Percentiles rank a stretch among this genome's conserved stretches.
These are phyloP conservation scores for Drosophila neonasuta DNA, from an alignment of 2,888 invertebrate genomes.

Conservation along the genomic window DNA sequence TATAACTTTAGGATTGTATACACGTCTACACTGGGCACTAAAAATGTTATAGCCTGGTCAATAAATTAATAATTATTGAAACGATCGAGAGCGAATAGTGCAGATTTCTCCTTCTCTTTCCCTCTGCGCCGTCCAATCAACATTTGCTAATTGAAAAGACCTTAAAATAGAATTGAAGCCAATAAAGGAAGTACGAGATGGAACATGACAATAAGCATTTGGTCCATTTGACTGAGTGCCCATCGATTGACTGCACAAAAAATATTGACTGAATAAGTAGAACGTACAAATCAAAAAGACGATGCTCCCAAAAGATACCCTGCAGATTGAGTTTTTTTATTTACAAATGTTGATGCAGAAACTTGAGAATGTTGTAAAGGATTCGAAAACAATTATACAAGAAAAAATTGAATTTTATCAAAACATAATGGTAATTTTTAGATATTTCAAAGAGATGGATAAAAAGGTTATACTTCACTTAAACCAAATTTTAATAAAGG, in stretches of 20 bases:
- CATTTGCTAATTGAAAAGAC: slow-evolving; percentile 78
- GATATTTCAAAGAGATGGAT: too few species aligned
- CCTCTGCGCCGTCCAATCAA: slow-evolving; percentile 50
- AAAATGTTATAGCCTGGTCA: slow-evolving; percentile 51
- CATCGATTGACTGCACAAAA: slow-evolving; percentile 62
- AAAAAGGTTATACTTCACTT: too few species aligned
- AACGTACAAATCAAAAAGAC: not conserved
- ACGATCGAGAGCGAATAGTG: slow-evolving; percentile 46
- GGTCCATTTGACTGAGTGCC: slow-evolving; percentile 52
- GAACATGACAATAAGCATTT: slow-evolving; percentile 39
- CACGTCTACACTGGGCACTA: slow-evolving; percentile 34
- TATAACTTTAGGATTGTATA: slow-evolving; percentile 42
- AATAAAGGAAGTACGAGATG: slow-evolving; percentile 61
- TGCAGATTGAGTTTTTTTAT: not conserved
- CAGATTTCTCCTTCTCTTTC: slow-evolving; percentile 41
- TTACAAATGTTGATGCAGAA: too few species aligned
- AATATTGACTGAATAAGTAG: slow-evolving; percentile 9
- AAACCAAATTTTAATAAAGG: too few species aligned
- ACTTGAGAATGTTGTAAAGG: too few species aligned
- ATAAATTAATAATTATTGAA: slow-evolving; percentile 65
- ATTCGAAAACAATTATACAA: too few species aligned
- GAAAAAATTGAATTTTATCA: too few species aligned
- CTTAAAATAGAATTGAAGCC: slow-evolving; percentile 74
- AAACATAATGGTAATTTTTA: too few species aligned
- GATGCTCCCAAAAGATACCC: slow-evolving; percentile 26